A percentile compares a stretch with the other conserved stretches of the same genome.
Evolutionary conservation across 2,888 invertebrate genomes (phyloP).

Genomic region (Criorhina ranunculi): DNA sequence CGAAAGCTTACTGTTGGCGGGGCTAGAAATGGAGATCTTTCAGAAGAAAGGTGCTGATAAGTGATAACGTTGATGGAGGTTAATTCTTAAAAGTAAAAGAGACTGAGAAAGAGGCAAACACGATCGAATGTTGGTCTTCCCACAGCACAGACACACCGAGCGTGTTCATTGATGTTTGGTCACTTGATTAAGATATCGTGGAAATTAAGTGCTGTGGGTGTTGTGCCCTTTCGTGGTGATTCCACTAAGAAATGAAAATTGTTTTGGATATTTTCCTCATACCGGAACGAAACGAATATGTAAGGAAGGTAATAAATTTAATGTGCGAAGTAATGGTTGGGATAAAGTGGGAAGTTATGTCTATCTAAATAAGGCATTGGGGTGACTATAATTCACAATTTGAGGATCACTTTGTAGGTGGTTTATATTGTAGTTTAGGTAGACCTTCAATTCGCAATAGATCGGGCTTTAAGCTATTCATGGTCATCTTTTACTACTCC

Average conservation of each 20-base stretch:
- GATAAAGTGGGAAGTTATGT: neutral
- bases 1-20: slow-evolving; percentile 4
- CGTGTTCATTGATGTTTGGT: slow-evolving; percentile 34
- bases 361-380: neutral
- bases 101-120: neutral
- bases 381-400: too few relatives aligned
- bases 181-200: slow-evolving; percentile 56
- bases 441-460: too few relatives aligned
- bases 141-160: slow-evolving; percentile 3
- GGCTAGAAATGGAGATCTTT: slow-evolving; percentile 3
- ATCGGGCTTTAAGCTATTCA: too few relatives aligned
- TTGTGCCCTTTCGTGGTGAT: slow-evolving; percentile 62
- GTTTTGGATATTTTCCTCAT: slow-evolving; percentile 11
- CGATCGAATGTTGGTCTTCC: neutral
- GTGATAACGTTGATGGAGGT: slow-evolving; percentile 37
- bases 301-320: slow-evolving; percentile 12
- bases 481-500: too few relatives aligned
- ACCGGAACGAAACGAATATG: slow-evolving; percentile 35
- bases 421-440: too few relatives aligned
- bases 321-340: slow-evolving; percentile 4
- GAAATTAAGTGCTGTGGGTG: slow-evolving; percentile 57
- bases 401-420: too few relatives aligned
- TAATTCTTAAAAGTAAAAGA: slow-evolving; percentile 12
- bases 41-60: slow-evolving; percentile 45
- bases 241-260: slow-evolving; percentile 24